Evolutionary conservation across 1,140 invertebrate species (phyloP).

Genomic region (Scylla paramamosain): DNA sequence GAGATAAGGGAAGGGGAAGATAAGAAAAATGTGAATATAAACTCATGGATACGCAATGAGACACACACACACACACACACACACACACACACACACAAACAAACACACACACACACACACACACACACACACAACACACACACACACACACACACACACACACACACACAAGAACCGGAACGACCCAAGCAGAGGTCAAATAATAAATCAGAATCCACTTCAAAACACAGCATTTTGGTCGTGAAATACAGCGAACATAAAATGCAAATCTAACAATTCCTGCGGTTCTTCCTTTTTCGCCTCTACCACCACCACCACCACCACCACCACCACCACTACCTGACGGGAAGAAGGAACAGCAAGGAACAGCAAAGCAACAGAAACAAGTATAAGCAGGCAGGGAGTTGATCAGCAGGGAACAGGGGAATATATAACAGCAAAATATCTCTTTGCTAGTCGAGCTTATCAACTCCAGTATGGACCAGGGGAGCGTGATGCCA

Average conservation of each 20-base stretch:
- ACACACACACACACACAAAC: not conserved
- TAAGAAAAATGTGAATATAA: no score
- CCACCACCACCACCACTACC: not conserved
- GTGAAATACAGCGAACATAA: conserved; percentile 10
- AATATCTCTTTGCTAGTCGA: no score
- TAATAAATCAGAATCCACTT: conserved; percentile 1
- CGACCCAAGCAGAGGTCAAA: not conserved
- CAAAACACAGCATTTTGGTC: not conserved
- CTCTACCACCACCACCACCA: not conserved
- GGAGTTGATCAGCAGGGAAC: no score
- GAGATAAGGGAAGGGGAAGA: no score
- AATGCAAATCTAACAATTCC: conserved; percentile 24
- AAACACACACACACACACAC: not conserved
- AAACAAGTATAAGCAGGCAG: no score
- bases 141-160: not conserved
- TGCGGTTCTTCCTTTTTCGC: not conserved
- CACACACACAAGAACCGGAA: not conserved
- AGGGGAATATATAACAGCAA: no score
- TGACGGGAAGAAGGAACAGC: not conserved
- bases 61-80: no score
- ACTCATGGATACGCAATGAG: no score
- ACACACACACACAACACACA: not conserved
- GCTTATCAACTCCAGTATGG: no score
- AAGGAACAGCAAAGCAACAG: not conserved
- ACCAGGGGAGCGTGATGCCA: no score